Evolutionary conservation across 2,113 vertebrate species (phyloP).

Genomic region (Callipepla squamata): DNA sequence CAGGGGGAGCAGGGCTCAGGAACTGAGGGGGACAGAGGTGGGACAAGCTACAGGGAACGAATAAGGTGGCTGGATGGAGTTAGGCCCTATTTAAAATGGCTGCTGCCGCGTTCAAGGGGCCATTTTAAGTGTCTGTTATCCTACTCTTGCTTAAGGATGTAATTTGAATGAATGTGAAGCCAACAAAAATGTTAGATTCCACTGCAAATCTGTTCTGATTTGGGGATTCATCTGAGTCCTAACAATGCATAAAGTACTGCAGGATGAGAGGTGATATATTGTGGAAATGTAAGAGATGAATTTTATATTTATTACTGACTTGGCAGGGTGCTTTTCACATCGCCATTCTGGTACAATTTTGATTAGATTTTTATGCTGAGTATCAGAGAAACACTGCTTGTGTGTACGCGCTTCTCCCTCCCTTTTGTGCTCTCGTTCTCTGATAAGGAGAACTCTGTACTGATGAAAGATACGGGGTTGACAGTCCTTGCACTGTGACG

Average conservation of each 20-base stretch:
- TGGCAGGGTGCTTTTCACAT: conserved; percentile 70
- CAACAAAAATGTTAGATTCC: conserved; percentile 63
- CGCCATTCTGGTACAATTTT: conserved; percentile 67
- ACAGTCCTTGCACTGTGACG: not conserved
- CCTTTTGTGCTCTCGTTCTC: conserved; percentile 28
- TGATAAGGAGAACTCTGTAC: conserved; percentile 41
- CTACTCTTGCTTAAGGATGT: conserved; percentile 16
- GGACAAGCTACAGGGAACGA: not conserved
- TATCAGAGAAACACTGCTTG: conserved; percentile 30
- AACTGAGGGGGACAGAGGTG: not conserved
- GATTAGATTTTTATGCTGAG: conserved; percentile 75
- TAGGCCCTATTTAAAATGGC: conserved; percentile 54
- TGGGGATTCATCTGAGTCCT: conserved; percentile 53
- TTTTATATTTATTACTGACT: conserved; percentile 73
- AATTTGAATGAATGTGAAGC: conserved; percentile 54
- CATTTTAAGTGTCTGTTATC: conserved; percentile 62
- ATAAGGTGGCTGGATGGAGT: not conserved
- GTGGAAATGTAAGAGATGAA: conserved; percentile 57
- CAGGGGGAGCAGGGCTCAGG: not conserved
- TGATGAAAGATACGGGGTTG: conserved; percentile 45
- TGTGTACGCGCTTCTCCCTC: conserved; percentile 50
- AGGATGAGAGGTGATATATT: conserved; percentile 56
- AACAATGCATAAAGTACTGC: conserved; percentile 50
- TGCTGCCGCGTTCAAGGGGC: conserved; percentile 1
- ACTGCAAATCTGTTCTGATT: conserved; percentile 65